Evolutionary conservation across 2,888 invertebrate species (phyloP), one percentile per base, ranked within the genome.

Genomic region (Sesamia inferens): DNA sequence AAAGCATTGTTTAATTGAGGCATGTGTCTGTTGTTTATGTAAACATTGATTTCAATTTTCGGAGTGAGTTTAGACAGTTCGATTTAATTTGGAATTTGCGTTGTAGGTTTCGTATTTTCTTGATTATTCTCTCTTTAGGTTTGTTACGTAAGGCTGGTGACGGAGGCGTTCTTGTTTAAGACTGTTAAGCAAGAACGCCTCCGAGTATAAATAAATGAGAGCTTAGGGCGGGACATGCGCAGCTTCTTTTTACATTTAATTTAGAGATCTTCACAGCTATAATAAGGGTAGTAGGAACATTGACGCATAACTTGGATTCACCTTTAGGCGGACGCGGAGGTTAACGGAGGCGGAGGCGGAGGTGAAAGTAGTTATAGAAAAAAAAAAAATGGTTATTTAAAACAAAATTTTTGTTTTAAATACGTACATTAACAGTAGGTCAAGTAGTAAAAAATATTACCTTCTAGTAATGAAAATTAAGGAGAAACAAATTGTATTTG

Each of bases 221-320:
- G 80, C 88, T 86, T 62, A 55, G 69, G 81, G 88, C 85, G 69
- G 58, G 78, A 89, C 88, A 88, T 81, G 88, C 79, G 70, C 76
- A 74, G 59, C 70, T 78, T 82, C 76, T 81, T 86, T 80, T 77
- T 69, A 81, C 72, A 81, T 87, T 87, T 86, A 86, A 86, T 89
- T 87, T 86, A 76, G 75, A 81, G 70, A 79, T 83, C 77, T 83
- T 78, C 77, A 44, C 72, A 78, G 71, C 66, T 65, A 84, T 82
- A 80, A 84, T 82, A 19, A 54, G 51, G n/a, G 51, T n/a, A 8
- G n/a, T 10, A n/a, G 19, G 51, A 19, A 51, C 19, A 48, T 16
- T 19, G 19, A 19, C 6, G 48, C 19, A 16, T 16, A 48, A 48
- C 7, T 48, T 51, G 19, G 19, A n/a, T 51, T 51, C n/a, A 51